Percentiles rank a stretch among this genome's conserved stretches.
These are phyloP conservation scores for Atractosteus spatula DNA, from an alignment of 2,113 vertebrate species.

Conservation along the genomic window DNA sequence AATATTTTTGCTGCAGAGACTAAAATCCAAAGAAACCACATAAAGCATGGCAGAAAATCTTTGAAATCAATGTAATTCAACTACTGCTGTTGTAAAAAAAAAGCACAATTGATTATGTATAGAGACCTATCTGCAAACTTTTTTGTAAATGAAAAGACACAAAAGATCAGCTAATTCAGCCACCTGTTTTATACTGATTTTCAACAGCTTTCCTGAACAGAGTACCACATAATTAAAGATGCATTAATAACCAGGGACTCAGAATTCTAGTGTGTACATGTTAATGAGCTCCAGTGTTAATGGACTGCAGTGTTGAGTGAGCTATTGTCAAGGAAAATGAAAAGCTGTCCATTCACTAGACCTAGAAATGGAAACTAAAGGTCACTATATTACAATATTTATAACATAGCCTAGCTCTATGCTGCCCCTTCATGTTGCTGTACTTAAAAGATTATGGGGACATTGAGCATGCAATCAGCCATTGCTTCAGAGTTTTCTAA, in stretches of 20 bases:
- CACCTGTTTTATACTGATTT: conserved; percentile 17
- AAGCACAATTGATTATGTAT: neutral
- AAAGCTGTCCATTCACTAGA: conserved; percentile 14
- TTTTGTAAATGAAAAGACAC: conserved; percentile 21
- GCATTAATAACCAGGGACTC: conserved; percentile 30
- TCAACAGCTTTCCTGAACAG: conserved; percentile 24
- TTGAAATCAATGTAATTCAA: no score
- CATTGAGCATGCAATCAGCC: conserved; percentile 26
- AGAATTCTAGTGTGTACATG: conserved; percentile 27
- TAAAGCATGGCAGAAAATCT: no score
- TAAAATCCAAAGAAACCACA: no score
- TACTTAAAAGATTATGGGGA: conserved; percentile 9
- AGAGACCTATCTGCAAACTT: neutral
- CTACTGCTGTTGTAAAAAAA: no score
- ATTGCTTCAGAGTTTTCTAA: conserved; percentile 30
- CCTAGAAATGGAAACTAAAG: conserved; percentile 26
- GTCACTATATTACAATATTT: conserved; percentile 38
- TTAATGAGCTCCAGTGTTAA: conserved; percentile 35
- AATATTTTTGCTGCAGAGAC: no score
- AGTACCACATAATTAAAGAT: conserved; percentile 34
- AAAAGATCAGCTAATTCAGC: conserved; percentile 28
- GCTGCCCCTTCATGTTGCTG: conserved; percentile 21
- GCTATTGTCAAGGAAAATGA: conserved; percentile 36
- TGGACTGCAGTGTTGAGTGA: conserved; percentile 31
- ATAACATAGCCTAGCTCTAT: conserved; percentile 29